Evolutionary conservation across 2,113 vertebrate species (phyloP), one percentile per base, ranked within the genome.

Genomic region (Eretmochelys imbricata): DNA sequence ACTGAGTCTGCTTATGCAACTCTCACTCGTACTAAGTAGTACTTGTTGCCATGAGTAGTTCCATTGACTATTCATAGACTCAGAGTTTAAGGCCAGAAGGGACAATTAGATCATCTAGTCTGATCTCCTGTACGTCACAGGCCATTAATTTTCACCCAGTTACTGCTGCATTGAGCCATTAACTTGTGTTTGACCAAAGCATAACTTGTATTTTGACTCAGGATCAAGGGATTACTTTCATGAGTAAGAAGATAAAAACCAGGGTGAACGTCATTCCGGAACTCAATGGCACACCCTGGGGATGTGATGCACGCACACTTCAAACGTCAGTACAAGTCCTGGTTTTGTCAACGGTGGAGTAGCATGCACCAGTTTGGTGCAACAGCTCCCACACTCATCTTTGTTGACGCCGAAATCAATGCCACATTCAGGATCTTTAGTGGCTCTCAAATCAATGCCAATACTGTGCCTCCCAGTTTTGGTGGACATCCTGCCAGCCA

Each of bases 1-100:
- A 96, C 91, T 49, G 91, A 92, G 89, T 89, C 46, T 93, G 22
- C 89, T 88, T 96, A 88, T 80, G 91, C 94, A 78, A 80, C 48
- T 84, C 27, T 49, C 89, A 53, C 54, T 89, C 91, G 75, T 38
- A 82, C 14, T 84, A 85, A 89, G 82, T 6, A 85, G 88, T 62
- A 62, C 54, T 82, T 82, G 6, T 17, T 22, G 80, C 42, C 42
- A 13, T 12, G 80, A 69, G 76, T 19, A 31, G 49, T 9, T 22
- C 19, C 65, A 72, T 2, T 69, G 62, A n/a, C 9, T 22, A 38
- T 72, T 38, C n/a, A 72, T 72, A 72, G n/a, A 38, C n/a, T 72
- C 65, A 72, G n/a, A 72, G n/a, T 38, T 38, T 72, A 20, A 72
- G n/a, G n/a, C 35, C 65, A 38, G 65, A 72, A 38, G 35, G 65